These are phyloP conservation scores for Strix aluco DNA, from an alignment of 2,113 vertebrate species.

Conservation along the genomic window DNA sequence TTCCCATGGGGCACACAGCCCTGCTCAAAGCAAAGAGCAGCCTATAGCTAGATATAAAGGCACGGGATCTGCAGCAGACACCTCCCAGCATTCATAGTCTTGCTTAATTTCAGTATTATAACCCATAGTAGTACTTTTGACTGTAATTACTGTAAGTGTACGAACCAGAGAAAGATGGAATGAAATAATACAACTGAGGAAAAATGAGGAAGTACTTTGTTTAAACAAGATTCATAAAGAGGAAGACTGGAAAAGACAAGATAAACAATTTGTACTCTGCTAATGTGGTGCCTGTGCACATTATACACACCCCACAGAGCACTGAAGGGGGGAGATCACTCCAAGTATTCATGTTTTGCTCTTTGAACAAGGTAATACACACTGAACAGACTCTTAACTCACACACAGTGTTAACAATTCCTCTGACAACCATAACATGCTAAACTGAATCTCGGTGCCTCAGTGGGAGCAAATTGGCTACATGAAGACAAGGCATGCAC, in stretches of 20 bases:
- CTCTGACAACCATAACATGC: constrained; percentile 38
- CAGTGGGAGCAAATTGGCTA: not conserved
- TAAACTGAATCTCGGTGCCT: constrained; percentile 4
- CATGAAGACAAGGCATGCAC: constrained; percentile 24
- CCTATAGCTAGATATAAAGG: not conserved
- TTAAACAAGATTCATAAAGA: not conserved
- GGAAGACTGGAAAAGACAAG: not conserved
- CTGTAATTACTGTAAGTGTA: not conserved
- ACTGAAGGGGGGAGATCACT: not conserved
- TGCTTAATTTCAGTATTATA: not conserved
- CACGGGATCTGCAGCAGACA: not conserved
- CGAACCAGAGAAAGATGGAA: not conserved
- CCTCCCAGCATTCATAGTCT: not conserved
- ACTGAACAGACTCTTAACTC: constrained; percentile 68
- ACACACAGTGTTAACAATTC: not conserved
- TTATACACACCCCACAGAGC: not conserved
- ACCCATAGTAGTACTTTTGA: rapidly evolving
- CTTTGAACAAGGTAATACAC: not conserved
- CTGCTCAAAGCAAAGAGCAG: not conserved
- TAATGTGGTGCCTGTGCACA: rapidly evolving
- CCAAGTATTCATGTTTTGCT: not conserved
- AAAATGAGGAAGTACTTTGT: not conserved
- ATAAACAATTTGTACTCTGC: not conserved
- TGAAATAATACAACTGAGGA: not conserved
- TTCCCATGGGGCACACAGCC: not conserved